phyloP scores from a whole-genome alignment of 2,888 invertebrate species.

The Allygus modestus region DNA sequence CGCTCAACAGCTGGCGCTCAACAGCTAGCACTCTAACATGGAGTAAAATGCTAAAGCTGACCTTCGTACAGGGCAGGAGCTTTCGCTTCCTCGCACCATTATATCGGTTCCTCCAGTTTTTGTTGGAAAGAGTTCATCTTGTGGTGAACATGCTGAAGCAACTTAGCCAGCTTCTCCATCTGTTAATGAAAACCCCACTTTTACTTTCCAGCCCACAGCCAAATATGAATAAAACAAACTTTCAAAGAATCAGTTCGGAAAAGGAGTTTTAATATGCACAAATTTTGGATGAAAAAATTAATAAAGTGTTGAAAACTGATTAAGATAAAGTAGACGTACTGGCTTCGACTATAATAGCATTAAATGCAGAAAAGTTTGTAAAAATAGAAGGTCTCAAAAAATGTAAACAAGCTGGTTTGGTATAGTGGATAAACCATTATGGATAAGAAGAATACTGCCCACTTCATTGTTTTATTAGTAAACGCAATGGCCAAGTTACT shows the following conservation, averaged over 20 bases:
- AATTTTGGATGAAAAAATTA: too few relatives aligned
- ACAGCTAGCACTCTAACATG: background rate
- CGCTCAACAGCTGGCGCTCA: background rate
- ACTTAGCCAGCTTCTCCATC: slow-evolving; percentile 51
- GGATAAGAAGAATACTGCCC: too few relatives aligned
- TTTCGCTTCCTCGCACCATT: slow-evolving; percentile 35
- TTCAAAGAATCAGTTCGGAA: background rate
- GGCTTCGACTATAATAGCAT: too few relatives aligned
- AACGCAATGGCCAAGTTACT: too few relatives aligned
- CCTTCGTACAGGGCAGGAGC: slow-evolving; percentile 28
- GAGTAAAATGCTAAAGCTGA: slow-evolving; percentile 46
- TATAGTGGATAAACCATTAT: too few relatives aligned
- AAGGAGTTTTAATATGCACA: too few relatives aligned
- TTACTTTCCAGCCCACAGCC: background rate
- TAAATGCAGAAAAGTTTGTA: too few relatives aligned
- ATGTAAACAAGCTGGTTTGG: too few relatives aligned
- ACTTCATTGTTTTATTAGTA: too few relatives aligned
- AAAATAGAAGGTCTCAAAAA: too few relatives aligned
- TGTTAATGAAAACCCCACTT: slow-evolving; percentile 42
- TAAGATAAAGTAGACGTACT: too few relatives aligned
- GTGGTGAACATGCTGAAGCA: slow-evolving; percentile 47
- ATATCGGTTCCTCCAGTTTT: slow-evolving; percentile 44
- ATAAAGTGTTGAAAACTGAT: too few relatives aligned
- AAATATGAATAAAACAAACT: background rate
- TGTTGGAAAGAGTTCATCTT: slow-evolving; percentile 54